Base-by-base conservation (phyloP, 2,888 invertebrate genomes). In the Phragmatobia fuliginosa region DNA sequence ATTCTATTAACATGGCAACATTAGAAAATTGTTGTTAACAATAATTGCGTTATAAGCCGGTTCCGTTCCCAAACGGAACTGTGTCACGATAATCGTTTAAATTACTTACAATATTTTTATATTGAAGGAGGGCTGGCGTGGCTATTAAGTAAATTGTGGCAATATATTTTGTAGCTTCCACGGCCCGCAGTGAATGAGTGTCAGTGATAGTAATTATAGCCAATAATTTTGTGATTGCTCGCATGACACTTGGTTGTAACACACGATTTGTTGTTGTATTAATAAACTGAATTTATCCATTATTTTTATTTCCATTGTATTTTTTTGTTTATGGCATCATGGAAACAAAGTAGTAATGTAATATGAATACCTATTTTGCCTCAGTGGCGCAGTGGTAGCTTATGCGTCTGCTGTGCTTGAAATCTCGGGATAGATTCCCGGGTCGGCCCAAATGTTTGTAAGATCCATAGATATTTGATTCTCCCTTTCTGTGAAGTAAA, bases 101-200 rank as follows among this genome's bases (percentile, higher is more conserved):
- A 74, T 77, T 69, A 80, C 72, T 56, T 62, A 65, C 32, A 11
- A n/a, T 64, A 65, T 71, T 73, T 77, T 82, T 80, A 80, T 52
- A 56, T 4, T 14, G 18, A 38, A 49, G 45, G n/a, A 62, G 32
- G 45, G 69, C 49, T 64, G 16, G 68, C 60, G 25, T 25, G 52
- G 62, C 63, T 74, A 72, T 78, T 76, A 68, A 73, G 11, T 64
- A 68, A 67, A 72, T 81, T 72, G 60, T 56, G 25, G 49, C 63
- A n/a, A 71, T 67, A 71, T 60, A 60, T 70, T 66, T 67, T 38
- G 64, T 31, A 14, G 63, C 38, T 58, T 58, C 62, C 21, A 62
- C 31, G 38, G 41, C 38, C 33, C 36, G 31, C 16, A n/a, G 25
- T 38, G 38, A 64, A 38, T 69, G 49, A 60, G 64, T 36, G 28